Percentiles rank a stretch among this genome's conserved stretches.
Evolutionary conservation across 2,113 vertebrate genomes (phyloP).

Genomic region (Oenanthe melanoleuca): DNA sequence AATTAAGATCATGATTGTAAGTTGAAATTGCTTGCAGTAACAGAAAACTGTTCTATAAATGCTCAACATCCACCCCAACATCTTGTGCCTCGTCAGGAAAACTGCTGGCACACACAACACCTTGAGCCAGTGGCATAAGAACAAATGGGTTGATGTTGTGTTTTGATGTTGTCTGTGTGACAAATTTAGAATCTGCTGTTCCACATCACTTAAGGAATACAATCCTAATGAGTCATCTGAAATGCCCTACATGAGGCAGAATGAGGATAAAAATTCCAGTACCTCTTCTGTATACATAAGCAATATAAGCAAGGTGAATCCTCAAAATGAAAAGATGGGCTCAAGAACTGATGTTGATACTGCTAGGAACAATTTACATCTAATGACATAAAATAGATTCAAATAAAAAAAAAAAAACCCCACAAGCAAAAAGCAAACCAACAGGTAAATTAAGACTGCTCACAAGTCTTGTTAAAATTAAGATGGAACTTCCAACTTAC

Average conservation of each 20-base stretch:
- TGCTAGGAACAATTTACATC: background rate
- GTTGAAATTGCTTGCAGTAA: background rate
- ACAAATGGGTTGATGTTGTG: background rate
- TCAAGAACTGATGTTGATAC: background rate
- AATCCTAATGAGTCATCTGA: constrained; percentile 48
- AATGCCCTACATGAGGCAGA: background rate
- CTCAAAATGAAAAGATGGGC: background rate
- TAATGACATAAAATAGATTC: background rate
- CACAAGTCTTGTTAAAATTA: background rate
- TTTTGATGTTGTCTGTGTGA: constrained; percentile 33
- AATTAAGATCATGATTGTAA: background rate
- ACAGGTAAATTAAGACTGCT: background rate
- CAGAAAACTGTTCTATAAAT: background rate
- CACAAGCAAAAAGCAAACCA: background rate
- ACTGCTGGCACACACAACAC: background rate
- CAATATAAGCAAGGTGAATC: background rate
- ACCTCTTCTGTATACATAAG: background rate
- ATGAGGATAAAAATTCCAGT: background rate
- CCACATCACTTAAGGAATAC: constrained; percentile 20
- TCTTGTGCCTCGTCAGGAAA: background rate
- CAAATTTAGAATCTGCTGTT: constrained; percentile 50
- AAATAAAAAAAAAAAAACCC: background rate
- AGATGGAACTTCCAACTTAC: background rate
- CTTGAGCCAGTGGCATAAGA: background rate
- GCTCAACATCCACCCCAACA: background rate